Percentiles rank a stretch among this genome's conserved stretches.
phyloP scores from a whole-genome alignment of 2,888 invertebrate genomes.

The Drosophila nigricruria region DNA sequence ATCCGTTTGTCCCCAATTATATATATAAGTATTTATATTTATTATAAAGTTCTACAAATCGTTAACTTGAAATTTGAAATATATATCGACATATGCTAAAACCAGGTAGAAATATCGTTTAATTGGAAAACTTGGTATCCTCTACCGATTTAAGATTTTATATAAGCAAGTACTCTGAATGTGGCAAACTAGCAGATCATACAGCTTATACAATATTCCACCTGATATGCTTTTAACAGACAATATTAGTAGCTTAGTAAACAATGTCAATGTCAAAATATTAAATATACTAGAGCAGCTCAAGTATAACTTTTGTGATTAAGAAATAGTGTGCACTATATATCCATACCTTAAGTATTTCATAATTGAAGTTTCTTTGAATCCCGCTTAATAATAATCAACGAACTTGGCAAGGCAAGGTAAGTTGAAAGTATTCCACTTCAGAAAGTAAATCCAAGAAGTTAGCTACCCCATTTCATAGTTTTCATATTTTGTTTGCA shows the following conservation, averaged over 20 bases:
- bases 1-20: too few relatives aligned
- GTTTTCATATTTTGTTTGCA: background rate
- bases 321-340: background rate
- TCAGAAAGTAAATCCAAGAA: background rate
- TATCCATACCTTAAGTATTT: background rate
- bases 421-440: background rate
- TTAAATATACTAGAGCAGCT: background rate
- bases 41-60: background rate
- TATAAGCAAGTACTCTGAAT: too few relatives aligned
- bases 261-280: background rate
- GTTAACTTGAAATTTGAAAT: background rate
- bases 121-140: too few relatives aligned
- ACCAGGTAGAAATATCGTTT: too few relatives aligned
- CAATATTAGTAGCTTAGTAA: background rate
- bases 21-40: too few relatives aligned
- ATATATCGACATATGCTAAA: too few relatives aligned
- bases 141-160: too few relatives aligned
- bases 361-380: background rate
- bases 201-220: too few relatives aligned
- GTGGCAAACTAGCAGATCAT: too few relatives aligned
- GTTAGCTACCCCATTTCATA: background rate
- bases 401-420: background rate
- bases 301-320: background rate
- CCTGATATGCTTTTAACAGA: background rate
- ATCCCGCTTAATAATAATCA: too few relatives aligned